phyloP scores from a whole-genome alignment of 2,888 invertebrate genomes.

The Euzophera pinguis region DNA sequence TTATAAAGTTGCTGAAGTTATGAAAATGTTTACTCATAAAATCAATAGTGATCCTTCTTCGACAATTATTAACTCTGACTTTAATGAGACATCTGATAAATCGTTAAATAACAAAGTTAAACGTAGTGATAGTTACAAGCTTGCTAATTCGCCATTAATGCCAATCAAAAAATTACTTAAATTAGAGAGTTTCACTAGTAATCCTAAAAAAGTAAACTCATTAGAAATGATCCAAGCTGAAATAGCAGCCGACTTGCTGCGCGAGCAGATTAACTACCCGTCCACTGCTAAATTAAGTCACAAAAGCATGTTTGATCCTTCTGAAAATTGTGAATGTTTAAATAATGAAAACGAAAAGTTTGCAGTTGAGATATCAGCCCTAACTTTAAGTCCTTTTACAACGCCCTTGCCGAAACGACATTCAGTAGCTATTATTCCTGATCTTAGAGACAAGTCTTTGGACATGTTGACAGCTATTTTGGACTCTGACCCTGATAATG shows the following conservation, averaged over 20 bases:
- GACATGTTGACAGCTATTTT: conserved; percentile 69
- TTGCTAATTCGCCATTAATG: conserved; percentile 87
- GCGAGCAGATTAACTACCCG: conserved; percentile 86
- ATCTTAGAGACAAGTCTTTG: conserved; percentile 57
- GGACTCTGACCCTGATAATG: conserved; percentile 70
- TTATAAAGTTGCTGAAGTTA: conserved; percentile 66
- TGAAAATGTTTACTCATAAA: conserved; percentile 70
- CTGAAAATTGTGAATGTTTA: conserved; percentile 53
- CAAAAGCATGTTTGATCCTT: conserved; percentile 47
- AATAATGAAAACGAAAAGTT: conserved; percentile 54
- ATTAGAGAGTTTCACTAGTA: conserved; percentile 66
- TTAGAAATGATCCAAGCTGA: conserved; percentile 81
- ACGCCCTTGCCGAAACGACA: conserved; percentile 67
- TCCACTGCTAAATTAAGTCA: conserved; percentile 77
- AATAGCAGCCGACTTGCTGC: conserved; percentile 81
- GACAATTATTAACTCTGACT: conserved; percentile 29
- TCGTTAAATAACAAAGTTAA: conserved; percentile 79
- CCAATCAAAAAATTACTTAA: conserved; percentile 82
- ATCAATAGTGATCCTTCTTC: conserved; percentile 40
- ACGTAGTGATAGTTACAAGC: conserved; percentile 91
- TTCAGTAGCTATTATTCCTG: conserved; percentile 60
- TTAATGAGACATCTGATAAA: conserved; percentile 39
- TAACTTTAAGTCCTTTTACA: conserved; percentile 66
- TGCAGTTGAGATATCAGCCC: conserved; percentile 59
- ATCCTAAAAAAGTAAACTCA: conserved; percentile 69